phyloP scores from a whole-genome alignment of 2,113 vertebrate genomes.

The Oreotrochilus melanogaster region DNA sequence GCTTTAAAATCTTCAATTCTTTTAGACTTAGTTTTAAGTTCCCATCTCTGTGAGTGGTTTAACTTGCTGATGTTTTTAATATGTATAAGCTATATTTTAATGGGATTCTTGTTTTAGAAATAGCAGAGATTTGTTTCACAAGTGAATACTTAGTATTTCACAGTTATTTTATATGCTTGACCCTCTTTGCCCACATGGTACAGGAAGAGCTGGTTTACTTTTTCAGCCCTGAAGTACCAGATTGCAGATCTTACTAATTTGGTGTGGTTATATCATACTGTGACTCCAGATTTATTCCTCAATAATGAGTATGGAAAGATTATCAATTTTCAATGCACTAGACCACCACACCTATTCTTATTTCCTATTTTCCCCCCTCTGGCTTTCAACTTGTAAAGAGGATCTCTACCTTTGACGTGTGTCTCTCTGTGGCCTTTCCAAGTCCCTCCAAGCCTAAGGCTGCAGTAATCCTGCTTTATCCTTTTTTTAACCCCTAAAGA shows the following conservation, averaged over 20 bases:
- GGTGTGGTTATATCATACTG: neutral
- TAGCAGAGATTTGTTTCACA: neutral
- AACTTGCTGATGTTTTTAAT: neutral
- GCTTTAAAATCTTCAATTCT: neutral
- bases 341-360: constrained; percentile 40
- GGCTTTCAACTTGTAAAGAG: constrained; percentile 42
- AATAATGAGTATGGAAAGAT: constrained; percentile 35
- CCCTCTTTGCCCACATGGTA: neutral
- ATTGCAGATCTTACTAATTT: neutral
- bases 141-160: neutral
- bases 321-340: constrained; percentile 2
- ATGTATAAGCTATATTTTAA: neutral
- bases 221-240: neutral
- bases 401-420: constrained; percentile 31
- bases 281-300: neutral
- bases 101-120: neutral
- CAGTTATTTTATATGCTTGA: neutral
- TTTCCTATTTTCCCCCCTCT: constrained; percentile 62
- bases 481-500: neutral
- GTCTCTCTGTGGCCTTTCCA: constrained; percentile 3
- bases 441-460: constrained; percentile 1
- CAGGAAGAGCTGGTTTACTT: neutral
- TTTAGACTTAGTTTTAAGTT: neutral
- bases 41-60: neutral
- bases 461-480: constrained; percentile 26